phyloP scores from a whole-genome alignment of 2,113 vertebrate species.

The Eulemur rufifrons region DNA sequence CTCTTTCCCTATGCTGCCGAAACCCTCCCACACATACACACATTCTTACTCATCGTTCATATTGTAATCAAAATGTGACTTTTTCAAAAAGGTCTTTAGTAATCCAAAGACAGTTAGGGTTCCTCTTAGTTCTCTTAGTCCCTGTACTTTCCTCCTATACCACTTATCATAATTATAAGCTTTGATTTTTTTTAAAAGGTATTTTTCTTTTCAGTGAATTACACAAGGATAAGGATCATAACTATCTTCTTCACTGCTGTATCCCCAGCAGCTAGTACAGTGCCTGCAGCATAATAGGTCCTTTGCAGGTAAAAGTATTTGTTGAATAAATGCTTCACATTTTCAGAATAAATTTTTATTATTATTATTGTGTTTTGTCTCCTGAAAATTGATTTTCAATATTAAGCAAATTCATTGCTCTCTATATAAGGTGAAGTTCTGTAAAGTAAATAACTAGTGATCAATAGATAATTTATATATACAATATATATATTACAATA shows the following conservation, averaged over 20 bases:
- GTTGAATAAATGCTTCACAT: not conserved
- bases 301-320: not conserved
- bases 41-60: not conserved
- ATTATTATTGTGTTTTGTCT: not conserved
- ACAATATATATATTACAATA: not conserved
- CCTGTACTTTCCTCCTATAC: not conserved
- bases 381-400: not conserved
- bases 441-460: not conserved
- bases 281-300: not conserved
- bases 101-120: not conserved
- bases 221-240: too few species aligned
- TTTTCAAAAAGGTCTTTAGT: not conserved
- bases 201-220: not conserved
- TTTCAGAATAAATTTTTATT: not conserved
- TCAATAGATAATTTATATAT: not conserved
- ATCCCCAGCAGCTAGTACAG: not conserved
- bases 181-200: too few species aligned
- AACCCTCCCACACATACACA: not conserved
- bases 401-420: not conserved
- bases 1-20: not conserved
- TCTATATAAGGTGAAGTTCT: not conserved
- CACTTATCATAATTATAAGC: not conserved
- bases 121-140: not conserved
- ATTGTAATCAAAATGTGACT: not conserved
- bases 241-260: too few species aligned